These are phyloP conservation scores for Scaptodrosophila lebanonensis DNA, from an alignment of 1,140 invertebrate genomes.

Conservation along the genomic window DNA sequence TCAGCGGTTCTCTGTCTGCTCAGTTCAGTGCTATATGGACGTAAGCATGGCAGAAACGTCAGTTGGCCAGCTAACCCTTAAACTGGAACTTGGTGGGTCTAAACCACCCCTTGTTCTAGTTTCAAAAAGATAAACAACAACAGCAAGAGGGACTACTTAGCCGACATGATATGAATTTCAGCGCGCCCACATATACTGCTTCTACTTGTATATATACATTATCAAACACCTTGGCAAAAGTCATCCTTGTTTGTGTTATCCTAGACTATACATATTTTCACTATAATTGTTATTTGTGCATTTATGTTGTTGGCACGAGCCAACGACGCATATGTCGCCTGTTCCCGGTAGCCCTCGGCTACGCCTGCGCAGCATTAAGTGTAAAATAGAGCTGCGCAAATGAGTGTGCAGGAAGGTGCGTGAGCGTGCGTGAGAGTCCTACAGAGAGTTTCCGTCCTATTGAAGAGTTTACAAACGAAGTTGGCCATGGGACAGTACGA, in stretches of 20 bases:
- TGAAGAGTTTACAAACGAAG: too few species aligned
- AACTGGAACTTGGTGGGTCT: conserved; percentile 40
- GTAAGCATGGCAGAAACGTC: conserved; percentile 44
- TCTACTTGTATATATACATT: conserved; percentile 2
- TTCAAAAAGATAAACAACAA: conserved; percentile 38
- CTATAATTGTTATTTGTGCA: conserved; percentile 74
- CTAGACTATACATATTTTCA: conserved; percentile 49
- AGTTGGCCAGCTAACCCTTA: conserved; percentile 70
- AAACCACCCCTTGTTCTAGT: conserved; percentile 54
- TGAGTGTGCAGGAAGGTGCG: too few species aligned
- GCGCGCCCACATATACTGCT: conserved; percentile 48
- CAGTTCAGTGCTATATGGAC: conserved; percentile 51
- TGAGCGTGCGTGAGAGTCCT: too few species aligned
- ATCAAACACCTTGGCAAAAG: too few species aligned
- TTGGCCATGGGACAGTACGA: too few species aligned
- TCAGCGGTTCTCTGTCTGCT: conserved; percentile 3
- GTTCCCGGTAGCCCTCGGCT: too few species aligned
- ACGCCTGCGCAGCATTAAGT: too few species aligned
- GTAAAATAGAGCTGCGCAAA: too few species aligned
- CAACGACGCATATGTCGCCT: conserved; percentile 49
- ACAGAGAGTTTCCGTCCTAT: too few species aligned
- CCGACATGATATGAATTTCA: not conserved
- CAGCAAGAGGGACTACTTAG: not conserved
- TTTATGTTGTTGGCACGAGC: conserved; percentile 66
- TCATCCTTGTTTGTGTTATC: conserved; percentile 35